Conservation (phyloP, 1,140 invertebrate genomes). For the Hyposmocoma kahamanoa region DNA sequence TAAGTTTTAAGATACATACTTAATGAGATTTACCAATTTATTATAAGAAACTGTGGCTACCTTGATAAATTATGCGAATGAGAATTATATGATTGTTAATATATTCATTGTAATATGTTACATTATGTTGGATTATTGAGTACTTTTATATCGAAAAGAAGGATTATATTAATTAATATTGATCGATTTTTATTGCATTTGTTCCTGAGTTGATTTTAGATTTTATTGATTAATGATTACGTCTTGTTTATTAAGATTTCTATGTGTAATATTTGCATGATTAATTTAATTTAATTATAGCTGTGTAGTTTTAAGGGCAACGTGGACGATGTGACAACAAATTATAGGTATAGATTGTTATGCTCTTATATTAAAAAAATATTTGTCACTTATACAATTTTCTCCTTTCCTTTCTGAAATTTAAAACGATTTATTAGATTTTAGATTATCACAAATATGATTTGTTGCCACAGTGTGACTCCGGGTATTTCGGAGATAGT, state of each 20-base stretch:
- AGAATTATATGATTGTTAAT: slow-evolving; percentile 68
- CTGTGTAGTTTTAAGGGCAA: slow-evolving; percentile 39
- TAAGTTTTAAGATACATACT: slow-evolving; percentile 50
- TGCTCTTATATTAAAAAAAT: too few relatives aligned
- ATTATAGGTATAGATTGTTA: too few relatives aligned
- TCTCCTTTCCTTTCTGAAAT: too few relatives aligned
- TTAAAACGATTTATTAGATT: too few relatives aligned
- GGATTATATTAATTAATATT: slow-evolving; percentile 43
- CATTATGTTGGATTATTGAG: slow-evolving; percentile 55
- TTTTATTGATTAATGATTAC: slow-evolving; percentile 60
- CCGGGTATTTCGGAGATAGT: too few relatives aligned
- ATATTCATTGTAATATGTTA: slow-evolving; percentile 67
- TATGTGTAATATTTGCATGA: slow-evolving; percentile 51
- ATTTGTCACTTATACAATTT: too few relatives aligned
- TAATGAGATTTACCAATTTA: slow-evolving; percentile 70
- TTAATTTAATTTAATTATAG: slow-evolving; percentile 51
- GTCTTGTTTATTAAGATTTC: slow-evolving; percentile 56
- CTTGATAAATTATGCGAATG: slow-evolving; percentile 53
- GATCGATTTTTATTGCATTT: slow-evolving; percentile 71
- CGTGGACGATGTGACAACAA: slow-evolving; percentile 24
- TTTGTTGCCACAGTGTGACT: too few relatives aligned
- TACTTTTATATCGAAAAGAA: slow-evolving; percentile 50
- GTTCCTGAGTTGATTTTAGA: slow-evolving; percentile 72
- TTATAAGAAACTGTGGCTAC: slow-evolving; percentile 64
- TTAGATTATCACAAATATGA: too few relatives aligned